Base-by-base conservation (phyloP, 2,113 vertebrate genomes). In the Equus przewalskii region DNA sequence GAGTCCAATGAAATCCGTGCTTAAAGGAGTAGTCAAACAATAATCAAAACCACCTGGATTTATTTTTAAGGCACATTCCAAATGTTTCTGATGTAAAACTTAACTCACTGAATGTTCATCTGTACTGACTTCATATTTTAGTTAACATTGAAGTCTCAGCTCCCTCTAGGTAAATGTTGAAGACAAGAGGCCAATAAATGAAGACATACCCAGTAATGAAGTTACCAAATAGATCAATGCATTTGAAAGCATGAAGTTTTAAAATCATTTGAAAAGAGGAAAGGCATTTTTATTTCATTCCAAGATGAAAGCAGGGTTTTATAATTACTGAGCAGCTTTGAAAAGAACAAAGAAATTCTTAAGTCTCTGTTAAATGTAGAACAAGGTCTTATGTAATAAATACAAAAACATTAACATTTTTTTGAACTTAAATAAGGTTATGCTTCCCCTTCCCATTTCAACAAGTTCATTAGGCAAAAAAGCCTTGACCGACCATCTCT, bases 221-320 rank as follows among this genome's bases (percentile, higher is more conserved):
- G 14, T 58, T 82, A 69, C 65, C 22, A 51, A 81, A 88, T 30
- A 72, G n/a, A 62, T 28, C 30, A 28, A 73, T 64, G 67, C 73
- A 41, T 86, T 93, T 67, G 30, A 96, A 89, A 79, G 21, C 6
- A 5, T 12, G 5, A 70, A 54, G 58, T 89, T 80, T 73, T 65
- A 58, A 96, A 89, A 92, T 65, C 24, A 67, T 44, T 78, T 88
- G 41, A 46, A 95, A 89, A 56, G 7, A 33, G 30, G 13, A 75
- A 89, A 91, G 18, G 54, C 56, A 94, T 80, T 94, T 92, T 86
- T 73, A 65, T 83, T 86, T 92, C 30, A 64, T 60, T 97, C 60
- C 86, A 94, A 97, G 87, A 93, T 80, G 22, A 93, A 93, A 95
- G 60, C n/a, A 94, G 65, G 46, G 76, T 87, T 91, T 93, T 95